phyloP scores from a whole-genome alignment of 2,888 invertebrate species.

The Spodoptera exigua region DNA sequence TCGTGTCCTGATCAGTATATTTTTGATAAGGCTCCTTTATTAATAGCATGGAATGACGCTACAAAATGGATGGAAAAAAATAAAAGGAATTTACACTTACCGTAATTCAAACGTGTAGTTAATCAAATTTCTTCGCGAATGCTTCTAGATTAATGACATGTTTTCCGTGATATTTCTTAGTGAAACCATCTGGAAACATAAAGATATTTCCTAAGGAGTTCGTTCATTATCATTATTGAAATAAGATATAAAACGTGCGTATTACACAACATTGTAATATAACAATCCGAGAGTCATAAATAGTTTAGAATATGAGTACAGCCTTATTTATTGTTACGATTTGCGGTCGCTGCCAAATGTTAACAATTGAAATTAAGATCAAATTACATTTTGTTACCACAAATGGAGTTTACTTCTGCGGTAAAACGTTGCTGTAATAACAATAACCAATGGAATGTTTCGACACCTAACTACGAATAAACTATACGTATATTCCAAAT shows the following conservation, averaged over 20 bases:
- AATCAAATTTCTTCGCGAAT: too few relatives aligned
- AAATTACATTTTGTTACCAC: conserved; percentile 45
- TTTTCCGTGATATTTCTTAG: too few relatives aligned
- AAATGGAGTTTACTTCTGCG: conserved; percentile 36
- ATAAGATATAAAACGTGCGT: too few relatives aligned
- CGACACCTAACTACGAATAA: conserved; percentile 19
- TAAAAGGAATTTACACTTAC: conserved; percentile 15
- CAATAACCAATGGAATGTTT: conserved; percentile 25
- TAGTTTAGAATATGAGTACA: conserved; percentile 5
- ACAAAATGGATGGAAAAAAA: conserved; percentile 1
- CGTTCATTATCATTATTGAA: too few relatives aligned
- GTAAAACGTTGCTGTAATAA: conserved; percentile 20
- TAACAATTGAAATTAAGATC: conserved; percentile 46
- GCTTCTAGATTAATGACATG: too few relatives aligned
- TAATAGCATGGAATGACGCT: conserved; percentile 22
- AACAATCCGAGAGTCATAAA: background rate
- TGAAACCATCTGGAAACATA: too few relatives aligned
- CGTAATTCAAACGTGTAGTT: background rate
- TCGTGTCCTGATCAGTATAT: conserved; percentile 45
- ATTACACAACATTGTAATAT: background rate
- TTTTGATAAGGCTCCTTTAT: conserved; percentile 46
- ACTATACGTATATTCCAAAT: conserved; percentile 17
- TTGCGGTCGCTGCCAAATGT: conserved; percentile 28
- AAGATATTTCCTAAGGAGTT: too few relatives aligned
- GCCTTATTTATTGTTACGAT: conserved; percentile 24